phyloP scores from a whole-genome alignment of 2,113 vertebrate species.

The Archilochus colubris region DNA sequence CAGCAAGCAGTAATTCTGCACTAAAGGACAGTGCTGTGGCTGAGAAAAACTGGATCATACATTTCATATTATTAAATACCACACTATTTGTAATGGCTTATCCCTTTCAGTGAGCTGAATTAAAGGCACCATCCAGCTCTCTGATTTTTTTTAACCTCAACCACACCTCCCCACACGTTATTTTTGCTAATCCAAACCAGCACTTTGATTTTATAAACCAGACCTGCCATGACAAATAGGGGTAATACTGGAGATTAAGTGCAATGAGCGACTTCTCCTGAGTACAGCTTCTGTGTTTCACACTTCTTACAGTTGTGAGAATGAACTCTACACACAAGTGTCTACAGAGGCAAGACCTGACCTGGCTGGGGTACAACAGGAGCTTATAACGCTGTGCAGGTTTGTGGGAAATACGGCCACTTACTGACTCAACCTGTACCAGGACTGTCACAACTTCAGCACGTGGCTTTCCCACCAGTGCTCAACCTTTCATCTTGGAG shows the following conservation, averaged over 20 bases:
- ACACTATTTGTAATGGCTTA: accelerated
- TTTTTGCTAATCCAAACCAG: not conserved
- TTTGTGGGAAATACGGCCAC: accelerated
- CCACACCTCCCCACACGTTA: too few species aligned
- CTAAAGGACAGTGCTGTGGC: not conserved
- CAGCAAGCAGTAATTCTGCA: not conserved
- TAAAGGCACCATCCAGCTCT: not conserved
- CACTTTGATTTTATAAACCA: not conserved
- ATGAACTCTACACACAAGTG: accelerated
- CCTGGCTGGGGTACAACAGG: accelerated
- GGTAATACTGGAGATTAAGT: accelerated
- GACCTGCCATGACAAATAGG: not conserved
- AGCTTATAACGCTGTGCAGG: accelerated
- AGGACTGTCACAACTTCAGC: not conserved
- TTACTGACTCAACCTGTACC: not conserved
- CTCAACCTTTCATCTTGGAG: not conserved
- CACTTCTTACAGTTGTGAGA: not conserved
- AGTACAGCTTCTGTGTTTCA: accelerated
- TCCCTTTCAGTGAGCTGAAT: not conserved
- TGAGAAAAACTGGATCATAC: not conserved
- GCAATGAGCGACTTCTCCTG: not conserved
- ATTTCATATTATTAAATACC: too few species aligned
- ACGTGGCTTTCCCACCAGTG: accelerated
- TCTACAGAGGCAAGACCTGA: accelerated
- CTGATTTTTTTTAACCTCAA: accelerated